Evolutionary conservation across 2,888 invertebrate genomes (phyloP).

Genomic region (Lamellibrachia columna): DNA sequence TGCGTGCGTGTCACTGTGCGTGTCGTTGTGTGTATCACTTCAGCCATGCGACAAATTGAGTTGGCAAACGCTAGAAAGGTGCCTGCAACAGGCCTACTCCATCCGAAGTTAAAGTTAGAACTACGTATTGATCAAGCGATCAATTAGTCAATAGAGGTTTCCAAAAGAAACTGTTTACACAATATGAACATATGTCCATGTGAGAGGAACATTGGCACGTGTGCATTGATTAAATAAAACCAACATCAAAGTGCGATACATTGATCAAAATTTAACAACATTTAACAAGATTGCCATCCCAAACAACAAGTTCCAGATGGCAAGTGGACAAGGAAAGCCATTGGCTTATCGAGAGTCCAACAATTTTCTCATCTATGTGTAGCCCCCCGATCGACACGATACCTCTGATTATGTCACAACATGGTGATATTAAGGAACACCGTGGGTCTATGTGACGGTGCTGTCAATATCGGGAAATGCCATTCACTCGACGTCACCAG

Average conservation of each 20-base stretch:
- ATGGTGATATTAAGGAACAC: not conserved
- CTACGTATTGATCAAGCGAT: not conserved
- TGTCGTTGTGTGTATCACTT: not conserved
- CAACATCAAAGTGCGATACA: not conserved
- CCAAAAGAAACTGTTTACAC: not conserved
- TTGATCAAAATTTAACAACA: not conserved
- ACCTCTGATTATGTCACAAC: not conserved
- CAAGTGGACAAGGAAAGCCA: no score
- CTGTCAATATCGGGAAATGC: not conserved
- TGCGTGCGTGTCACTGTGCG: not conserved
- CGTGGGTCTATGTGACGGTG: not conserved
- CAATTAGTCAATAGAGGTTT: not conserved
- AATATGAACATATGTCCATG: not conserved
- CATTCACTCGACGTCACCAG: no score
- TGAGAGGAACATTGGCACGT: not conserved
- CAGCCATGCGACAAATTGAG: no score
- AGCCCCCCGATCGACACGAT: no score
- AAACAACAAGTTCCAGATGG: no score
- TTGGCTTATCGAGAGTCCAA: no score
- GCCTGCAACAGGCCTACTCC: no score
- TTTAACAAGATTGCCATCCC: not conserved
- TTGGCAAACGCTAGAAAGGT: no score
- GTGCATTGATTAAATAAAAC: not conserved
- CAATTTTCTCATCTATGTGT: no score
- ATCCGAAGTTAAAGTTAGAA: not conserved